A percentile compares a stretch with the other conserved stretches of the same genome.
phyloP scores from a whole-genome alignment of 1,140 invertebrate genomes.

The Gryon sp. region DNA sequence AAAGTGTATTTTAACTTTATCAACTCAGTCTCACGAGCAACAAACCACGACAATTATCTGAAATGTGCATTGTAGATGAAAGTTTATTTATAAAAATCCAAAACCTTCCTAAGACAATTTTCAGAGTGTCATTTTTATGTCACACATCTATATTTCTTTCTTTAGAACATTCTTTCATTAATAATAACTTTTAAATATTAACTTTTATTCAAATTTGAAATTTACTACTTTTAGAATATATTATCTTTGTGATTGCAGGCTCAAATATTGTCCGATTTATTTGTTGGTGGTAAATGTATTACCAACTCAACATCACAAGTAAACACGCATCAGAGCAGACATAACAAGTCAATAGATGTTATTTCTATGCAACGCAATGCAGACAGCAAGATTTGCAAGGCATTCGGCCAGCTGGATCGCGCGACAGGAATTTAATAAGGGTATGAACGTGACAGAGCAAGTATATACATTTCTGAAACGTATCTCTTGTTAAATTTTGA shows the following conservation, averaged over 20 bases:
- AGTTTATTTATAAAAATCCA: constrained; percentile 3
- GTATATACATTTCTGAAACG: too few species aligned
- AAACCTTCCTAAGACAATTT: constrained; percentile 10
- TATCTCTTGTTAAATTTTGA: constrained; percentile 17
- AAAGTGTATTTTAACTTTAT: constrained; percentile 40
- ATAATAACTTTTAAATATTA: too few species aligned
- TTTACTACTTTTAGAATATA: too few species aligned
- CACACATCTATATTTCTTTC: too few species aligned
- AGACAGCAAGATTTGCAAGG: constrained; percentile 22
- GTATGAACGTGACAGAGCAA: constrained; percentile 20
- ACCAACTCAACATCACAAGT: background rate
- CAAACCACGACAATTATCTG: constrained; percentile 19
- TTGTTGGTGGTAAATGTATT: constrained; percentile 13
- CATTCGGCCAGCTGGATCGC: constrained; percentile 7
- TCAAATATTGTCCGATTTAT: too few species aligned
- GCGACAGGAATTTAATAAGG: constrained; percentile 35
- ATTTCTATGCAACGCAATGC: constrained; percentile 30
- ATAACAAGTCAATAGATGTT: constrained; percentile 30
- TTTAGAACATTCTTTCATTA: too few species aligned
- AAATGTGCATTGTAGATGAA: constrained; percentile 12
- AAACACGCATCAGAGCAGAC: background rate
- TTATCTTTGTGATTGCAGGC: too few species aligned
- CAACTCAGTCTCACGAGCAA: constrained; percentile 10
- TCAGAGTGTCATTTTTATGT: too few species aligned
- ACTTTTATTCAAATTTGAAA: too few species aligned